These are phyloP conservation scores for Selenia dentaria DNA, from an alignment of 2,888 invertebrate genomes.

Conservation along the genomic window DNA sequence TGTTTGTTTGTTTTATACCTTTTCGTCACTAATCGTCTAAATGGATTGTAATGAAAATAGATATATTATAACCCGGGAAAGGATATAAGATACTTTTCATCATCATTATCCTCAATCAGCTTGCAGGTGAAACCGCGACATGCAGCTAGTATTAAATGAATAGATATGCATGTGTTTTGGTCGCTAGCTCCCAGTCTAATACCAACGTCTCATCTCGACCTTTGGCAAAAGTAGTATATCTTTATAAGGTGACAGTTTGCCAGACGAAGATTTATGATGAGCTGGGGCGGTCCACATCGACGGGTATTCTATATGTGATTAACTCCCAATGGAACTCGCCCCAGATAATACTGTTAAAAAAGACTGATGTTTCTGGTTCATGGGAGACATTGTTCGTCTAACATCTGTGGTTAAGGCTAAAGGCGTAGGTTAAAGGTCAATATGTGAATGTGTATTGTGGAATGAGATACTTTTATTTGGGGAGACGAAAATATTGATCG, in stretches of 20 bases:
- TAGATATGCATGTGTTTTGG: no score
- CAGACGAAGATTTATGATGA: constrained; percentile 60
- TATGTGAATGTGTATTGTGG: no score
- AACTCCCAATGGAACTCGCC: constrained; percentile 37
- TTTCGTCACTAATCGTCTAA: no score
- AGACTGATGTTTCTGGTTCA: constrained; percentile 31
- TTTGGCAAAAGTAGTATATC: constrained; percentile 51
- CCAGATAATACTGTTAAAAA: constrained; percentile 28
- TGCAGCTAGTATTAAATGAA: no score
- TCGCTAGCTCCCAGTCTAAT: constrained; percentile 8
- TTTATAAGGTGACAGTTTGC: constrained; percentile 58
- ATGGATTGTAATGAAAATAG: no score
- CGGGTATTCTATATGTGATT: constrained; percentile 49
- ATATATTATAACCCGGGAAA: no score
- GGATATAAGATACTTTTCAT: no score
- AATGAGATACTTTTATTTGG: no score
- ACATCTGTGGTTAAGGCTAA: constrained; percentile 16
- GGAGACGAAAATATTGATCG: no score
- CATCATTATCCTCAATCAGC: no score
- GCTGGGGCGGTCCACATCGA: constrained; percentile 42
- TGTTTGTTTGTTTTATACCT: no score
- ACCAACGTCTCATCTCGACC: constrained; percentile 16
- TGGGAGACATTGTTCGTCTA: constrained; percentile 19
- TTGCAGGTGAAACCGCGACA: no score
- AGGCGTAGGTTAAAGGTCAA: constrained; percentile 6